Evolutionary conservation across 2,888 invertebrate species (phyloP).

Genomic region (Cheilosia impressa): DNA sequence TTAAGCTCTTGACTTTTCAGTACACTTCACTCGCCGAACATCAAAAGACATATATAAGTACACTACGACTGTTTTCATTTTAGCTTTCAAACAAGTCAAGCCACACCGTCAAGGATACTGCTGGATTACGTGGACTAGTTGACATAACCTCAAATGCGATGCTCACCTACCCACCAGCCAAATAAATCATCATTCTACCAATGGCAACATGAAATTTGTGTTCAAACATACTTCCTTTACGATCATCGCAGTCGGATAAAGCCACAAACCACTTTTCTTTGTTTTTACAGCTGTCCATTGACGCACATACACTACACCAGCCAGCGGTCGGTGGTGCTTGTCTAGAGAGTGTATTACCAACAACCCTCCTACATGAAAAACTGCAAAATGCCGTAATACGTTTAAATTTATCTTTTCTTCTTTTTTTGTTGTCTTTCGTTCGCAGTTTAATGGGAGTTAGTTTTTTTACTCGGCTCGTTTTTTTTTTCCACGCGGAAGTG

Average conservation of each 20-base stretch:
- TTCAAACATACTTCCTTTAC: slow-evolving; percentile 1
- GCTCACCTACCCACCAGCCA: neutral
- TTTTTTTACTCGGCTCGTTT: neutral
- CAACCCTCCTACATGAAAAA: slow-evolving; percentile 49
- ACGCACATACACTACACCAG: neutral
- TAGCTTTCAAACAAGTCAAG: too few species aligned
- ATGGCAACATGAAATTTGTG: neutral
- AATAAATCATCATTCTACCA: neutral
- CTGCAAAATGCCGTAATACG: slow-evolving; percentile 50
- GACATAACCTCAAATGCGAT: neutral
- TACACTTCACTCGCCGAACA: too few species aligned
- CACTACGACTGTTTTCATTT: too few species aligned
- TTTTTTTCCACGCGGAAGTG: slow-evolving; percentile 43
- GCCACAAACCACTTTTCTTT: slow-evolving; percentile 12
- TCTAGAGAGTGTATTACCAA: neutral
- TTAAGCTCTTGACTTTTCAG: too few species aligned
- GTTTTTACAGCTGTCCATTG: slow-evolving; percentile 4
- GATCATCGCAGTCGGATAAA: slow-evolving; percentile 7
- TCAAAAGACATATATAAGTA: too few species aligned
- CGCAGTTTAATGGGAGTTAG: slow-evolving; percentile 31
- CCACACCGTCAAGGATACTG: too few species aligned
- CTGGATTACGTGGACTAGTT: too few species aligned
- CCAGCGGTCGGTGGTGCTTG: neutral
- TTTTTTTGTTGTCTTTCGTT: slow-evolving; percentile 28
- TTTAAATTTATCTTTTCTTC: slow-evolving; percentile 33